Evolutionary conservation across 1,140 invertebrate species (phyloP).

Genomic region (Lasioglossum baleicum): DNA sequence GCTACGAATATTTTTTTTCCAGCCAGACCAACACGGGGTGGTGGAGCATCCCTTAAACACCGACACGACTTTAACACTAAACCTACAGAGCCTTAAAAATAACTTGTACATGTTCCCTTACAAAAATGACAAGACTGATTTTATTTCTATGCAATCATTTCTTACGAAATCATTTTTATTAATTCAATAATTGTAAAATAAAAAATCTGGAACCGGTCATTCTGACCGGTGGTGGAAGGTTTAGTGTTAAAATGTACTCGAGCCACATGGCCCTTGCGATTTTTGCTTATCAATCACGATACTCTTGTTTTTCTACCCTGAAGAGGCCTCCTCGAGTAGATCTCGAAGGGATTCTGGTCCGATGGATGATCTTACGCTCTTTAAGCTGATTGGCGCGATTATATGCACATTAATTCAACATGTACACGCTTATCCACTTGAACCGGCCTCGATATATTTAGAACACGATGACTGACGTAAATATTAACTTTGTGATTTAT

Average conservation of each 20-base stretch:
- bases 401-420: not conserved
- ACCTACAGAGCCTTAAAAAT: too few relatives aligned
- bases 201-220: too few relatives aligned
- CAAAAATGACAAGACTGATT: too few relatives aligned
- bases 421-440: slow-evolving; percentile 19
- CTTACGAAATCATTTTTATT: too few relatives aligned
- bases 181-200: too few relatives aligned
- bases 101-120: too few relatives aligned
- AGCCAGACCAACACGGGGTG: not conserved
- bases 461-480: slow-evolving; percentile 12
- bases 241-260: too few relatives aligned
- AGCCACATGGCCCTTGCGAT: slow-evolving; percentile 38
- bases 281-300: slow-evolving; percentile 21
- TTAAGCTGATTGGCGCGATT: slow-evolving; percentile 15
- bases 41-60: not conserved
- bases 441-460: slow-evolving; percentile 3
- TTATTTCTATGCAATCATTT: too few relatives aligned
- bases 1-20: too few relatives aligned
- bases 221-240: too few relatives aligned
- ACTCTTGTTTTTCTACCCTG: not conserved
- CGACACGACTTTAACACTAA: too few relatives aligned
- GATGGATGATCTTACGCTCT: slow-evolving; percentile 13
- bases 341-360: slow-evolving; percentile 19
- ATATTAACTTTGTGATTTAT: slow-evolving; percentile 12
- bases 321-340: slow-evolving; percentile 33